Conservation (phyloP, 1,140 invertebrate species). For the Plectus sambesii region DNA sequence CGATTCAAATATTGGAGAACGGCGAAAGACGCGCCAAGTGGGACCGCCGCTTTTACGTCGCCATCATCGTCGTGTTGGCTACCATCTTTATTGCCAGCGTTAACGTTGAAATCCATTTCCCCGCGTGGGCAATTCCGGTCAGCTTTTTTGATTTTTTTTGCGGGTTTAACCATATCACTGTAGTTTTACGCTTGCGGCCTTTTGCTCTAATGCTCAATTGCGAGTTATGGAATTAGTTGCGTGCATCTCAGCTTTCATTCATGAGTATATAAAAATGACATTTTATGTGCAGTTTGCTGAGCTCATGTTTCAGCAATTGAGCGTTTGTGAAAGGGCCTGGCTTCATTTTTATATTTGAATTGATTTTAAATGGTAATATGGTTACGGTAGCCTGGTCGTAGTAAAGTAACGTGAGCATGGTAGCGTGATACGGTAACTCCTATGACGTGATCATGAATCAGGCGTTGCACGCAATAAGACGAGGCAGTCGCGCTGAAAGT, state of each 20-base stretch:
- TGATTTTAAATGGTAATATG: conserved; percentile 23
- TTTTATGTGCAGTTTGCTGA: conserved; percentile 12
- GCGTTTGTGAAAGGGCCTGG: conserved; percentile 5
- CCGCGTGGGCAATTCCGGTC: conserved; percentile 13
- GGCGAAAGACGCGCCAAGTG: conserved; percentile 33
- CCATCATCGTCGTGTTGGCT: conserved; percentile 15
- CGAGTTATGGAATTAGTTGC: too few relatives aligned
- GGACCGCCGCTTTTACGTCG: conserved; percentile 29
- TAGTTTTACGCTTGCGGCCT: too few relatives aligned
- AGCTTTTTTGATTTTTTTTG: conserved; percentile 12
- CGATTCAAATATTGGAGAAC: conserved; percentile 31
- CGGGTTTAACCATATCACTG: too few relatives aligned
- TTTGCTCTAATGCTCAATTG: too few relatives aligned
- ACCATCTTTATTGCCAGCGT: conserved; percentile 16
- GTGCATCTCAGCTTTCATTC: conserved; percentile 5
- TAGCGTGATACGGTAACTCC: too few relatives aligned
- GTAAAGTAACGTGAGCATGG: too few relatives aligned
- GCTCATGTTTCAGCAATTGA: conserved; percentile 17
- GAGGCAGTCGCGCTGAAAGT: too few relatives aligned
- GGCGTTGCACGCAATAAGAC: too few relatives aligned
- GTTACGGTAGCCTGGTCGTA: too few relatives aligned
- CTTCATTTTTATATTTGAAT: conserved; percentile 29
- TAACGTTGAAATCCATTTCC: conserved; percentile 21
- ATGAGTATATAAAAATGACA: conserved; percentile 15
- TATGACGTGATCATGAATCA: too few relatives aligned